Base-by-base conservation (phyloP, 2,888 invertebrate genomes). In the Gandaritis pyraliata region DNA sequence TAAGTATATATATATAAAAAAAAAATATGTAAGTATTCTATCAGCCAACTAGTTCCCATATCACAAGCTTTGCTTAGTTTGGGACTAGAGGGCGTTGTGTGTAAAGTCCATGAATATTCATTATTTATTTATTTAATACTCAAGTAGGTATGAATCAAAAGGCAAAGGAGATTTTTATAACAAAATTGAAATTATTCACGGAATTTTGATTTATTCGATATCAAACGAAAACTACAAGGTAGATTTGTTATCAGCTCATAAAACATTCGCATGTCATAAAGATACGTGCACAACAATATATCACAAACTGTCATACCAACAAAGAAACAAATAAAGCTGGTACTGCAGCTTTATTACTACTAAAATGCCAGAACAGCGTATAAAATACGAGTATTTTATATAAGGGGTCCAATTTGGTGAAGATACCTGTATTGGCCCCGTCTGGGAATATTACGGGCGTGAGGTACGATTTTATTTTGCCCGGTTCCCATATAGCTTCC, bases 401-500 rank as follows among this genome's bases (percentile, higher is more conserved):
- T 83, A 75, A 82, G 82, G 82, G 80, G 80, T 76, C 79, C 87
- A 88, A 88, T 88, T 87, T 88, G 81, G 80, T 80, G 79, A 72
- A 85, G 82, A 83, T 84, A 84, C 82, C 80, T 82, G 79, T 82
- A 83, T 88, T 83, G 83, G 79, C 77, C 80, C 77, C 82, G 82
- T 85, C 84, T 82, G 71, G 85, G 84, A 82, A 87, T 81, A 86
- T 83, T 84, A 84, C 83, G 75, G 81, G 81, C 81, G 79, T 76
- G 75, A 74, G 81, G 74, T 80, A 78, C 83, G 82, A 89, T 88
- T 90, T 88, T 87, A 89, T 89, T 87, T 87, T 78, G 77, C 82
- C 75, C 74, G 65, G 77, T 71, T 78, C 62, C 48, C 50, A 54
- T 56, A 59, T 63, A 39, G 50, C 54, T 55, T 45, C 77, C 87